Conservation (phyloP, 2,797 vertebrate genomes). For the Knipowitschia caucasica region DNA sequence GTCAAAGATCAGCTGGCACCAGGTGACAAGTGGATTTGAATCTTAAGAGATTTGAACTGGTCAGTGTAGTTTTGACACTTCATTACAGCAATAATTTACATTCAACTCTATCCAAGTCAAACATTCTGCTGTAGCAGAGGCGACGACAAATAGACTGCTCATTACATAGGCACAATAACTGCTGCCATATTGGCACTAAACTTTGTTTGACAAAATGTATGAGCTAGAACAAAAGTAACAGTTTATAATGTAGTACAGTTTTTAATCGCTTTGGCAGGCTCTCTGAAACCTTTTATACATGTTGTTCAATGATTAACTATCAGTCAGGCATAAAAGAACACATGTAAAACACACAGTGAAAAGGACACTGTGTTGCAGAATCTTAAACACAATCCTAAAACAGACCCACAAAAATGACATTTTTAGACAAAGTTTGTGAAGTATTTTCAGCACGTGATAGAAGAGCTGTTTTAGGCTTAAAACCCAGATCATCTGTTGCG, state of each 20-base stretch:
- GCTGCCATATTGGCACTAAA: slow-evolving; percentile 45
- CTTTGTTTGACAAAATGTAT: slow-evolving; percentile 21
- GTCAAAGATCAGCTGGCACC: slow-evolving; percentile 38
- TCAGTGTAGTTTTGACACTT: not conserved
- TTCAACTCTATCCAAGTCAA: slow-evolving; percentile 38
- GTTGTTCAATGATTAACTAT: no score
- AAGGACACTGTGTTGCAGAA: no score
- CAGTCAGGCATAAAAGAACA: no score
- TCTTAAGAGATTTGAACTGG: slow-evolving; percentile 28
- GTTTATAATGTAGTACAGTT: slow-evolving; percentile 11
- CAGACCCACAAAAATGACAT: no score
- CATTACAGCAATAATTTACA: slow-evolving; percentile 41
- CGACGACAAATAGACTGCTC: slow-evolving; percentile 21
- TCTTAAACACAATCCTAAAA: no score
- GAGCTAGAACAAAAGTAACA: slow-evolving; percentile 12
- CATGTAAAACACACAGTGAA: no score
- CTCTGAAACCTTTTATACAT: no score
- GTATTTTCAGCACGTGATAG: no score
- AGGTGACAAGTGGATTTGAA: slow-evolving; percentile 29
- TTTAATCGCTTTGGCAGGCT: no score
- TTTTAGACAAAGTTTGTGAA: no score
- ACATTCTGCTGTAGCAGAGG: slow-evolving; percentile 14
- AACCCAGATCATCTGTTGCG: no score
- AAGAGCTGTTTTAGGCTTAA: no score
- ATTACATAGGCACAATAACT: slow-evolving; percentile 40